Evolutionary conservation across 2,888 invertebrate species (phyloP), one percentile per base, ranked within the genome.

Genomic region (Agrochola macilenta): DNA sequence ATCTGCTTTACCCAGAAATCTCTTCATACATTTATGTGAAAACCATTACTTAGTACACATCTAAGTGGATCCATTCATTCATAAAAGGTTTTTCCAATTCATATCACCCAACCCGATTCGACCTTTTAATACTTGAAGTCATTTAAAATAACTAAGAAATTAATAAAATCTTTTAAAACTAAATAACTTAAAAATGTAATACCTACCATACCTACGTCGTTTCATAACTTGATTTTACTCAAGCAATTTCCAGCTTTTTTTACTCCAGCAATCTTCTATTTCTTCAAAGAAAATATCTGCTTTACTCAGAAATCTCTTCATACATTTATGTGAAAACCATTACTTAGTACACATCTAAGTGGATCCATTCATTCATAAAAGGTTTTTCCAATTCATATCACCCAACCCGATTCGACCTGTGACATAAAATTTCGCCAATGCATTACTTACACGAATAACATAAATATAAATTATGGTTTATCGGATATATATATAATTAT

Each of bases 1-100:
- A 49, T 74, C 69, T 60, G 65, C 71, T 73, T 77, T 66, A 69
- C 60, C 64, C 73, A 71, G 58, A 85, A 79, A 81, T 78, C 63
- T 78, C 69, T 74, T 76, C 58, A 81, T 81, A 79, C 73, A 81
- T 79, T 79, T 79, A 83, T 69, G 68, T 74, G 70, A 71, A 78
- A 74, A 75, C 72, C 77, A 82, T 84, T 84, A 75, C 82, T 75
- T 82, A 78, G 64, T 77, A 83, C 82, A 78, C 49, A 77, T 79
- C 73, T 81, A 79, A 87, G 83, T 88, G 87, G 78, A 88, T 81
- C 83, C 88, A 77, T 83, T 87, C 88, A 87, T 75, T 77, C 83
- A 86, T 87, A 76, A 87, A 87, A 87, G 86, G 86, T 79, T 86
- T 75, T 88, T 83, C 88, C 87, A 86, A 88, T 83, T 84, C 86